phyloP scores from a whole-genome alignment of 2,888 invertebrate genomes.

The Zhuqinia jingwanae region DNA sequence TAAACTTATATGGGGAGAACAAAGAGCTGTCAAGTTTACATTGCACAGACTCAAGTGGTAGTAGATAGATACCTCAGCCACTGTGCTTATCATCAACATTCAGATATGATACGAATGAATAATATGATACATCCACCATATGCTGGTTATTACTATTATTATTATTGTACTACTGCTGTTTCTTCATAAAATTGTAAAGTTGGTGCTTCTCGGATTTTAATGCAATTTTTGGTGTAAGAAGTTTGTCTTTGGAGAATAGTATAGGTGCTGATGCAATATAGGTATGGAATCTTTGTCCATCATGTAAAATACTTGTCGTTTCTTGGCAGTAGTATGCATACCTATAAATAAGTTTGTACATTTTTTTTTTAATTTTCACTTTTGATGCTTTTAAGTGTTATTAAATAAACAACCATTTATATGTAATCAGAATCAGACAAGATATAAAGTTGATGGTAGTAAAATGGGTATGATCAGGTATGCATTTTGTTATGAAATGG shows the following conservation, averaged over 20 bases:
- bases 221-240: constrained; percentile 4
- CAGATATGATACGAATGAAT: no score
- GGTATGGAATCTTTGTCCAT: no score
- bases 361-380: no score
- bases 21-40: constrained; percentile 36
- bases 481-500: neutral
- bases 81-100: constrained; percentile 19
- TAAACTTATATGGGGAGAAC: constrained; percentile 13
- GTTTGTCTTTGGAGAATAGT: constrained; percentile 10
- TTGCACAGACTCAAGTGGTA: neutral
- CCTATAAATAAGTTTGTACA: no score
- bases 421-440: constrained; percentile 51
- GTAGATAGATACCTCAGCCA: neutral
- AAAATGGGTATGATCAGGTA: neutral
- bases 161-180: neutral
- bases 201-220: neutral
- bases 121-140: neutral
- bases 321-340: no score
- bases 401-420: constrained; percentile 54
- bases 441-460: neutral
- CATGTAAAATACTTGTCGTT: no score
- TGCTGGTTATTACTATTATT: neutral
- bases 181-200: no score
- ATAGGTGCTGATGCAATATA: neutral
- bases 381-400: constrained; percentile 34